phyloP scores from a whole-genome alignment of 2,888 invertebrate species.

The Orthonychiurus folsomi region DNA sequence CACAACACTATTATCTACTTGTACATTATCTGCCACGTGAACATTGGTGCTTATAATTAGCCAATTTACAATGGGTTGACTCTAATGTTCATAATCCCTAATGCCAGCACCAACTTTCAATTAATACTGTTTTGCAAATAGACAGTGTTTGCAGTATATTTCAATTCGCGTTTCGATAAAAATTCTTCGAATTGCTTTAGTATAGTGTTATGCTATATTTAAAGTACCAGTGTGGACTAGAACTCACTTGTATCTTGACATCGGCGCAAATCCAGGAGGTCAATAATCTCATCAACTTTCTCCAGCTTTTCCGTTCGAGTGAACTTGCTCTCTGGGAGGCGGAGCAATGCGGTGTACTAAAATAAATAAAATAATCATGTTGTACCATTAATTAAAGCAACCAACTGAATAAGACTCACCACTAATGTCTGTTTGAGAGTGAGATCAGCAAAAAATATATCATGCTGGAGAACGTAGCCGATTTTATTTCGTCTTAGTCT shows the following conservation, averaged over 20 bases:
- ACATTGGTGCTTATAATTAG: too few species aligned
- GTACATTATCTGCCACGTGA: too few species aligned
- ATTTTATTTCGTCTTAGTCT: constrained; percentile 60
- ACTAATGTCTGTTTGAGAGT: constrained; percentile 67
- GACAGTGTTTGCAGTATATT: too few species aligned
- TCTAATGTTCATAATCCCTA: too few species aligned
- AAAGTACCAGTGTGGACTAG: too few species aligned
- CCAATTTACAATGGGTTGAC: too few species aligned
- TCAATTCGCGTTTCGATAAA: too few species aligned
- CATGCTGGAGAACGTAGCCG: constrained; percentile 72
- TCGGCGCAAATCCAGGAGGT: constrained; percentile 61
- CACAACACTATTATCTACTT: too few species aligned
- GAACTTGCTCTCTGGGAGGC: constrained; percentile 61
- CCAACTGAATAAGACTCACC: constrained; percentile 47
- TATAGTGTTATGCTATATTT: too few species aligned
- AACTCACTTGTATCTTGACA: constrained; percentile 72
- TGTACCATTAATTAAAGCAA: neutral
- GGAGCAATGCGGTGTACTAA: constrained; percentile 54
- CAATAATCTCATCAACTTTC: constrained; percentile 66
- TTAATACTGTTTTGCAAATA: too few species aligned
- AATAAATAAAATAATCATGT: constrained; percentile 33
- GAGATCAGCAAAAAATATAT: constrained; percentile 69
- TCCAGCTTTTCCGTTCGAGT: constrained; percentile 62
- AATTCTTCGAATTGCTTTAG: too few species aligned
- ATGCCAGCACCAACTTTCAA: too few species aligned